Evolutionary conservation across 2,888 invertebrate species (phyloP), one percentile per base, ranked within the genome.

Genomic region (Diaphora mendica): DNA sequence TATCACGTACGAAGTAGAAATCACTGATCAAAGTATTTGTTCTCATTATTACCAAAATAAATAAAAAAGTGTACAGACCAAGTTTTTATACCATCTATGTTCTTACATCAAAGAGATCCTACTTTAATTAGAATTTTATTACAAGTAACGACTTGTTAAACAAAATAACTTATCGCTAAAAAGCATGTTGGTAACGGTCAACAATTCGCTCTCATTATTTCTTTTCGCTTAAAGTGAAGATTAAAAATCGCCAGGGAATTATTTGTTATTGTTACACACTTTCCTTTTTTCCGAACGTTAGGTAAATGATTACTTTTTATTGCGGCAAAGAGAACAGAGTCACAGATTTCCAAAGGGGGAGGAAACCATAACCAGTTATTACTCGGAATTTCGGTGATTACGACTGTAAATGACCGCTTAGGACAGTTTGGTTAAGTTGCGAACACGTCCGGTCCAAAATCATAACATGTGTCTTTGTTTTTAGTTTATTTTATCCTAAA

Each of bases 361-460:
- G 84, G 84, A 84, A 80, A 81, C 26, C 83, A 79, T 82, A 77
- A 82, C 75, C 80, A 76, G 77, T 82, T 84, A 82, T 80, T 76
- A 78, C 73, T 72, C 35, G 74, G 82, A 77, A 83, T 83, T 80
- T 77, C 62, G 76, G 80, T 70, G 72, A 74, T 82, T 75, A 82
- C 76, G 71, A 59, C 68, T 64, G 55, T 68, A 35, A 77, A 82
- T 75, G 80, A 75, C 80, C 82, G 76, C 76, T 80, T 74, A 72
- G 44, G 64, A 64, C 65, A 64, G 73, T 73, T 74, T 73, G 70
- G 64, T 77, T 74, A 77, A 76, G 76, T 76, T 75, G 62, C 51
- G 70, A 71, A 66, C 75, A 75, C 75, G 81, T 82, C 81, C 78
- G 39, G 42, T 77, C 68, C 76, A 72, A n/a, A 17, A 26, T 75